A percentile compares a stretch with the other conserved stretches of the same genome.
phyloP scores from a whole-genome alignment of 2,888 invertebrate genomes.

The Eueremaeus valkanovi region DNA sequence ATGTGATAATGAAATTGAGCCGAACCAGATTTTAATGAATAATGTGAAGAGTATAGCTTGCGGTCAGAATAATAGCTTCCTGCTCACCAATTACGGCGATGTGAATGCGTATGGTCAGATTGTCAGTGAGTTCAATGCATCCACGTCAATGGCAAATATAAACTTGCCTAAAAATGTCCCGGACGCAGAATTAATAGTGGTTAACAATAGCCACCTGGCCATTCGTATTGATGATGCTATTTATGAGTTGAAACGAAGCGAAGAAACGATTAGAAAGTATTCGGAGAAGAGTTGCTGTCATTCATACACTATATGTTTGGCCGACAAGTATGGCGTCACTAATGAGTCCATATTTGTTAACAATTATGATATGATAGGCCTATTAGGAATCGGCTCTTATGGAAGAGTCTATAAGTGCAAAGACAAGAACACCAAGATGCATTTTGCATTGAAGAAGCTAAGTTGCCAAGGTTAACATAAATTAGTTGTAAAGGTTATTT shows the following conservation, averaged over 20 bases:
- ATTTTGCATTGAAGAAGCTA: neutral
- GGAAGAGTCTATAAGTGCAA: neutral
- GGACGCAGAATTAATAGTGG: neutral
- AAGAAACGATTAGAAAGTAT: neutral
- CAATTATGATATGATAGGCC: neutral
- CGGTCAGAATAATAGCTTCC: neutral
- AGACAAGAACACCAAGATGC: neutral
- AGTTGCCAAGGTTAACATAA: neutral
- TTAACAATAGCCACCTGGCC: neutral
- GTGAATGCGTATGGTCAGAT: neutral
- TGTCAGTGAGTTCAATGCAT: neutral
- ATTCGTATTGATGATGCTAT: neutral
- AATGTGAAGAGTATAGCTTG: neutral
- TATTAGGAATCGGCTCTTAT: neutral
- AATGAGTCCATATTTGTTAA: neutral
- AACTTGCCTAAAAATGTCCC: neutral
- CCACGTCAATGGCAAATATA: neutral
- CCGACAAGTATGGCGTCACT: neutral
- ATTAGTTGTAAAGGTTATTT: neutral
- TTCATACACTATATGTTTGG: neutral
- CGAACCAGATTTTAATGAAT: neutral
- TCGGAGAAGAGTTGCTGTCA: neutral
- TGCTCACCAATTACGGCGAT: neutral
- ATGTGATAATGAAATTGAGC: neutral
- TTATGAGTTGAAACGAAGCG: neutral